phyloP scores from a whole-genome alignment of 2,888 invertebrate species.

The Leptarthrus brevirostris region DNA sequence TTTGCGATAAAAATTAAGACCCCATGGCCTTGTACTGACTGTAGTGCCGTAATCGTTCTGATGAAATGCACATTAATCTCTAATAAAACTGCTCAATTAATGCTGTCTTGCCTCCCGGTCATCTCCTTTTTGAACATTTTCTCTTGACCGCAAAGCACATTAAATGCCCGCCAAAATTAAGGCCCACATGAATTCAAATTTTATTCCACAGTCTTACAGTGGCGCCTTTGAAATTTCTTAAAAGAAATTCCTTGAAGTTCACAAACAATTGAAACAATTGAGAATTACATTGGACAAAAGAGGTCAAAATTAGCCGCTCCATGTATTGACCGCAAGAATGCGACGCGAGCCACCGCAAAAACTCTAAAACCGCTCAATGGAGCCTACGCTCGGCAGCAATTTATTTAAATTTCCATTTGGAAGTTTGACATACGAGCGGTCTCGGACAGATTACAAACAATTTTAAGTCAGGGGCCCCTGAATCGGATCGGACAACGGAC shows the following conservation, averaged over 20 bases:
- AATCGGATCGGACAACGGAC: too few species aligned
- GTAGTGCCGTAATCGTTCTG: too few species aligned
- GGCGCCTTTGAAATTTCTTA: constrained; percentile 11
- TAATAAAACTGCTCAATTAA: too few species aligned
- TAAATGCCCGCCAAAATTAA: too few species aligned
- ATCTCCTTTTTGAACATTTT: too few species aligned
- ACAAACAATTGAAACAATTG: constrained; percentile 46
- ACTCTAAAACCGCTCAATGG: background rate
- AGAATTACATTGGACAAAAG: constrained; percentile 32
- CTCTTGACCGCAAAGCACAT: too few species aligned
- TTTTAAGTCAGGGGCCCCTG: constrained; percentile 1
- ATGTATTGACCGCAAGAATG: constrained; percentile 34
- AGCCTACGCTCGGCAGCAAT: constrained; percentile 22
- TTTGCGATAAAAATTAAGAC: too few species aligned
- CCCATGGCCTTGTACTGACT: too few species aligned
- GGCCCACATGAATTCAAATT: constrained; percentile 26
- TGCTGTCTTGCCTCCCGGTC: too few species aligned
- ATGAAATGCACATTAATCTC: too few species aligned
- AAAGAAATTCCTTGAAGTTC: constrained; percentile 1
- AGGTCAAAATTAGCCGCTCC: constrained; percentile 43
- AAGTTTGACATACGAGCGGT: constrained; percentile 50
- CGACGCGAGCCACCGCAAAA: constrained; percentile 29
- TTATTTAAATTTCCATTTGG: constrained; percentile 53
- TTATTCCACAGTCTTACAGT: background rate
- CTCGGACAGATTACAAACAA: constrained; percentile 49